Percentiles rank a stretch among this genome's conserved stretches.
Conservation (phyloP, 2,888 invertebrate species). For the Philhelius pedissequus region DNA sequence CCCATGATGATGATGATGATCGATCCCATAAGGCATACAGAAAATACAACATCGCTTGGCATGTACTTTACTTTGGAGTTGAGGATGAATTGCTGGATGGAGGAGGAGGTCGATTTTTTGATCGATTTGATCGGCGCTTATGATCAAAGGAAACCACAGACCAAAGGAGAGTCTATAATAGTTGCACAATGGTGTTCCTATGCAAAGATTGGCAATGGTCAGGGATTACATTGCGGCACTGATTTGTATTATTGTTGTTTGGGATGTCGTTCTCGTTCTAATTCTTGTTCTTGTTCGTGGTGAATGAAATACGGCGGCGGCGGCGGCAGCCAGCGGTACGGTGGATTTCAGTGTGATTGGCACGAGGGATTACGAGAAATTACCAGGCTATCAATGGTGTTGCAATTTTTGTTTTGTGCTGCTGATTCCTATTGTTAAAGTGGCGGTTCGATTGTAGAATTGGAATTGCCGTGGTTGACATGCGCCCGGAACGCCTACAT, state of each 20-base stretch:
- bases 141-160: constrained; percentile 76
- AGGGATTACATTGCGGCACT: constrained; percentile 57
- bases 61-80: constrained; percentile 66
- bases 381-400: constrained; percentile 36
- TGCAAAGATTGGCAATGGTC: constrained; percentile 67
- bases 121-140: constrained; percentile 79
- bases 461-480: constrained; percentile 53
- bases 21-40: neutral
- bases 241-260: constrained; percentile 37
- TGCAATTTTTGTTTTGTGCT: constrained; percentile 47
- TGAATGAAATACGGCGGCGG: constrained; percentile 39
- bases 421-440: constrained; percentile 35
- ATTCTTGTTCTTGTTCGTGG: constrained; percentile 41
- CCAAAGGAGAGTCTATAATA: constrained; percentile 17
- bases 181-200: constrained; percentile 37
- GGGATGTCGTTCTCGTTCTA: constrained; percentile 18
- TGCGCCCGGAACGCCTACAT: constrained; percentile 57
- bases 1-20: constrained; percentile 44
- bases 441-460: constrained; percentile 45
- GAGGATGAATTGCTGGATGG: constrained; percentile 72
- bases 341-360: constrained; percentile 41
- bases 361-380: constrained; percentile 58
- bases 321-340: neutral
- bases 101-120: constrained; percentile 76
- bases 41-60: too few species aligned